Evolutionary conservation across 2,888 invertebrate species (phyloP).

Genomic region (Ligdia adustata): DNA sequence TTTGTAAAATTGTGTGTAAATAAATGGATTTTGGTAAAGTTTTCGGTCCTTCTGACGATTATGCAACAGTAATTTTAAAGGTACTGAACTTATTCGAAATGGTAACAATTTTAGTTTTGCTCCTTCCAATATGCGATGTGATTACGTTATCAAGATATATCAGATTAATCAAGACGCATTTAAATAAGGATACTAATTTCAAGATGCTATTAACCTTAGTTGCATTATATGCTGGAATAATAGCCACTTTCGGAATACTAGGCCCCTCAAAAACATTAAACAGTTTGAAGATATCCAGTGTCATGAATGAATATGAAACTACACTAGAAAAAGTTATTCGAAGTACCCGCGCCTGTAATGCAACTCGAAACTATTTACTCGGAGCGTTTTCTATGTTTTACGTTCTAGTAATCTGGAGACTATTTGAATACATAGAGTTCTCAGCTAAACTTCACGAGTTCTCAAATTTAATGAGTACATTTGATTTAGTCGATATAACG

Average conservation of each 20-base stretch:
- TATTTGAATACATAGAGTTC: conserved; percentile 61
- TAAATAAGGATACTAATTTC: background rate
- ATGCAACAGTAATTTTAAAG: conserved; percentile 43
- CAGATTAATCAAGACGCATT: conserved; percentile 16
- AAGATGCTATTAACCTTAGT: conserved; percentile 9
- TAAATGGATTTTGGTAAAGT: background rate
- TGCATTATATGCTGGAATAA: conserved; percentile 39
- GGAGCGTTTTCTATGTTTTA: conserved; percentile 64
- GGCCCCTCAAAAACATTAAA: conserved; percentile 53
- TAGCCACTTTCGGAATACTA: conserved; percentile 52
- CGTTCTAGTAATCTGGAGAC: conserved; percentile 53
- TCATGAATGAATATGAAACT: conserved; percentile 33
- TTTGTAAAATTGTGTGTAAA: too few relatives aligned
- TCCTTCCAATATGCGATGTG: conserved; percentile 54
- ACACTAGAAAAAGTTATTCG: conserved; percentile 49
- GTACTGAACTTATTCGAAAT: conserved; percentile 55
- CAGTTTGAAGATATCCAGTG: conserved; percentile 35
- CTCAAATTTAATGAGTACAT: conserved; percentile 61
- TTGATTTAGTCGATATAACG: conserved; percentile 57
- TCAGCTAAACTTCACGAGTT: conserved; percentile 68
- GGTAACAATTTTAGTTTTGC: conserved; percentile 51
- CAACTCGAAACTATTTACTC: conserved; percentile 62
- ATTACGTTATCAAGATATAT: conserved; percentile 50
- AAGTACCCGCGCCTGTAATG: conserved; percentile 54
- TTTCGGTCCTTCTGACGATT: conserved; percentile 23